Evolutionary conservation across 2,797 vertebrate genomes (phyloP).

Genomic region (Lithobates sylvaticus): DNA sequence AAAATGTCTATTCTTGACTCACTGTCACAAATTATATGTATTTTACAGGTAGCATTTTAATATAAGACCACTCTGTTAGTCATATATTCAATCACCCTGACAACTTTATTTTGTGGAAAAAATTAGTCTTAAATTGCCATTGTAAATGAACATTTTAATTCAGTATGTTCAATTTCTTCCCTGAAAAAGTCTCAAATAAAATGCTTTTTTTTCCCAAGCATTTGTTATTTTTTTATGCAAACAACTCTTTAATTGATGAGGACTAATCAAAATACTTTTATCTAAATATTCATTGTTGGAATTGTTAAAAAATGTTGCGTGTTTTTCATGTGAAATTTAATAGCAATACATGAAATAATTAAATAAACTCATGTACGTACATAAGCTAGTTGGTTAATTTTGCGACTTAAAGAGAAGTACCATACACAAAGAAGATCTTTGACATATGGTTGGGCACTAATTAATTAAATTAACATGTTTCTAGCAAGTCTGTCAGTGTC

Average conservation of each 20-base stretch:
- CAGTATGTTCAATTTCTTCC: background rate
- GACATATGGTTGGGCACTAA: background rate
- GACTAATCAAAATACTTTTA: too few relatives aligned
- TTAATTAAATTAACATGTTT: too few relatives aligned
- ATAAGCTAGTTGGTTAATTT: background rate
- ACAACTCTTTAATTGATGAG: too few relatives aligned
- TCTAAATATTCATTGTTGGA: too few relatives aligned
- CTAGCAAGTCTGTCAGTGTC: too few relatives aligned
- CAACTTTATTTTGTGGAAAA: background rate
- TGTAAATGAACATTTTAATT: background rate
- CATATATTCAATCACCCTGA: background rate
- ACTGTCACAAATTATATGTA: constrained; percentile 9
- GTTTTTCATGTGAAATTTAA: too few relatives aligned
- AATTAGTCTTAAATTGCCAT: background rate
- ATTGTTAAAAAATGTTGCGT: too few relatives aligned
- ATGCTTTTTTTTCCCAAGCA: too few relatives aligned
- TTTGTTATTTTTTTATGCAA: too few relatives aligned
- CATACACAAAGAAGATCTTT: background rate
- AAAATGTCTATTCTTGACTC: constrained; percentile 25
- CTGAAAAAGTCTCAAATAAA: too few relatives aligned
- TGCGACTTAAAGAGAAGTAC: background rate
- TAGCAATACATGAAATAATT: too few relatives aligned
- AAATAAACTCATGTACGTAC: background rate
- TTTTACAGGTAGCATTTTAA: background rate
- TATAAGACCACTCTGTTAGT: background rate